A percentile compares a stretch with the other conserved stretches of the same genome.
Evolutionary conservation across 1,140 invertebrate species (phyloP).

Genomic region (Habropoda laboriosa): DNA sequence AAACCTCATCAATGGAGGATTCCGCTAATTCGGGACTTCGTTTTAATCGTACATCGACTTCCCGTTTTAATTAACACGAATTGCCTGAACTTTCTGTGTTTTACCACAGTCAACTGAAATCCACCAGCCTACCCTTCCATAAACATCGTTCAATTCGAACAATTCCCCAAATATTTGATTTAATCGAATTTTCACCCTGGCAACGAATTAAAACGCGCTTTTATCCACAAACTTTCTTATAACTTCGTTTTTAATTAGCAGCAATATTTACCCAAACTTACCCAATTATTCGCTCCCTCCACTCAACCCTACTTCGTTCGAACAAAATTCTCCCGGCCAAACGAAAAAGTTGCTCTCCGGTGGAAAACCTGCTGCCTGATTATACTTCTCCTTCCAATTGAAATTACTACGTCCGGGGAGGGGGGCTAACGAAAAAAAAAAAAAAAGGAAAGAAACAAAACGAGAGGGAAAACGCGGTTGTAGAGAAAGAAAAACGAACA

Average conservation of each 20-base stretch:
- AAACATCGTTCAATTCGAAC: no score
- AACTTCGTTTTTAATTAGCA: conserved; percentile 34
- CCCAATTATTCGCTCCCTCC: conserved; percentile 12
- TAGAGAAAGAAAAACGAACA: no score
- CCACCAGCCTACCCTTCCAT: no score
- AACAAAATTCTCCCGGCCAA: neutral
- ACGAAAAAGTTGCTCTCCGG: neutral
- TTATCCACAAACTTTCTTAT: neutral
- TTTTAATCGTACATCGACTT: neutral
- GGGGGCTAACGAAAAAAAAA: neutral
- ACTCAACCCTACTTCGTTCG: neutral
- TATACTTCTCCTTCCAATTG: conserved; percentile 16
- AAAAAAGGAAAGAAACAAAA: neutral
- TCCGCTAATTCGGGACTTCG: neutral
- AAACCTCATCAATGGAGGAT: neutral
- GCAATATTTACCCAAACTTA: conserved; percentile 23
- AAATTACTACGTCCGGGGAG: conserved; percentile 1
- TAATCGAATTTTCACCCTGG: neutral
- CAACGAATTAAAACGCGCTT: neutral
- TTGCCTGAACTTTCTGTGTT: neutral
- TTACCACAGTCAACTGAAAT: neutral
- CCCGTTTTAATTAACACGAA: neutral
- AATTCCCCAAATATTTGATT: neutral
- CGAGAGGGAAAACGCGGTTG: no score
- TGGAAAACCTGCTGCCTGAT: conserved; percentile 9